These are phyloP conservation scores for Eupeodes latifasciatus DNA, from an alignment of 2,888 invertebrate genomes.

Conservation along the genomic window DNA sequence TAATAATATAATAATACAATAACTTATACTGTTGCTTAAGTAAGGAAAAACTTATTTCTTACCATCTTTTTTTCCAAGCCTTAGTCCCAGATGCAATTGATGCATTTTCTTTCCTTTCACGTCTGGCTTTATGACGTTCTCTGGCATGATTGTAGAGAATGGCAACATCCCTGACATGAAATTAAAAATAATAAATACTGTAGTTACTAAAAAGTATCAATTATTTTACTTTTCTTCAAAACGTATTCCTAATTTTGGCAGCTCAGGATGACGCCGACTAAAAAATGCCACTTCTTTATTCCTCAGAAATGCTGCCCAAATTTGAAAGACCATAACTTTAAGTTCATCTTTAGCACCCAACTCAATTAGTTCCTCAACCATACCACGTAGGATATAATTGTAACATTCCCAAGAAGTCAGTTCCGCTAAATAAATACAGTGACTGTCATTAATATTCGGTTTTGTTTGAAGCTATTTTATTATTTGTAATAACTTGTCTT, in stretches of 20 bases:
- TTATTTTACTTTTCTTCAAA: slow-evolving; percentile 83
- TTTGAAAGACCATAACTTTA: slow-evolving; percentile 86
- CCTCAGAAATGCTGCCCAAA: slow-evolving; percentile 87
- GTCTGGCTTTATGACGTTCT: slow-evolving; percentile 75
- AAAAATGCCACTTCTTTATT: slow-evolving; percentile 86
- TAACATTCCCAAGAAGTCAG: slow-evolving; percentile 91
- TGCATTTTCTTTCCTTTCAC: slow-evolving; percentile 52
- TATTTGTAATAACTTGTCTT: too few species aligned
- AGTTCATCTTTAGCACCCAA: slow-evolving; percentile 88
- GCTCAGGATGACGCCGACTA: slow-evolving; percentile 82
- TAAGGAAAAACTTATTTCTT: slow-evolving; percentile 68
- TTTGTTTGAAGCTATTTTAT: too few species aligned
- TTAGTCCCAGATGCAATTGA: slow-evolving; percentile 69
- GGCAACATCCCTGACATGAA: slow-evolving; percentile 80
- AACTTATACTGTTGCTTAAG: too few species aligned
- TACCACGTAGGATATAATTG: slow-evolving; percentile 89
- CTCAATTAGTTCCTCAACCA: slow-evolving; percentile 88
- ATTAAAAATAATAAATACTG: not conserved
- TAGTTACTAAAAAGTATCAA: not conserved
- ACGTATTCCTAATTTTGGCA: slow-evolving; percentile 85
- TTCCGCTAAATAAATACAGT: slow-evolving; percentile 79
- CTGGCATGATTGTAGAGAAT: slow-evolving; percentile 82
- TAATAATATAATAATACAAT: too few species aligned
- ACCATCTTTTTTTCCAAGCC: slow-evolving; percentile 81
- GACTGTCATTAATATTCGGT: too few species aligned